These are phyloP conservation scores for Diorhabda elongata DNA, from an alignment of 1,140 invertebrate species.

Conservation along the genomic window DNA sequence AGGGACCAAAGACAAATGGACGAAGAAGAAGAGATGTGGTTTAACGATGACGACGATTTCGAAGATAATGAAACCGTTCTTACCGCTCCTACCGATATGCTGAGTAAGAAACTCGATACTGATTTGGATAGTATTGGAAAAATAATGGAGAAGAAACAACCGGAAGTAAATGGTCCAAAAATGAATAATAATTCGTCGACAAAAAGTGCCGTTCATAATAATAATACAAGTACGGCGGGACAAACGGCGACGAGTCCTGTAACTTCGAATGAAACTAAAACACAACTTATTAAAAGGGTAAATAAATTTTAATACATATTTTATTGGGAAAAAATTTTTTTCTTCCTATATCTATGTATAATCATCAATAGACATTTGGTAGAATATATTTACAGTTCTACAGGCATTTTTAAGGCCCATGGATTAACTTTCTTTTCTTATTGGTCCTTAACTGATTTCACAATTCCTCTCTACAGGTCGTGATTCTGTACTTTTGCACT, in stretches of 20 bases:
- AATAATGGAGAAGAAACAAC: constrained; percentile 26
- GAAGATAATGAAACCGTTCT: constrained; percentile 73
- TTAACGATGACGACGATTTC: constrained; percentile 94
- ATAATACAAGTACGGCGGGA: constrained; percentile 47
- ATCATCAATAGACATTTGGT: too few relatives aligned
- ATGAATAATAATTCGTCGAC: constrained; percentile 43
- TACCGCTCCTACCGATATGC: constrained; percentile 38
- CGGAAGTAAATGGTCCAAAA: constrained; percentile 32
- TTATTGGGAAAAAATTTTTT: too few relatives aligned
- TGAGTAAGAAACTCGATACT: constrained; percentile 53
- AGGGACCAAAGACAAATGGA: constrained; percentile 89
- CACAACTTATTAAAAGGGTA: constrained; percentile 60
- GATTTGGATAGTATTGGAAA: constrained; percentile 59
- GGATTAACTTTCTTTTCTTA: too few relatives aligned
- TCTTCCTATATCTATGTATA: too few relatives aligned
- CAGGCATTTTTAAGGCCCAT: too few relatives aligned
- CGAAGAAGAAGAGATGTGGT: constrained; percentile 98
- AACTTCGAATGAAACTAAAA: constrained; percentile 48
- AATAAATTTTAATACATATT: constrained; percentile 14
- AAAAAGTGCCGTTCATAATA: constrained; percentile 48
- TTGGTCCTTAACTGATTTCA: too few relatives aligned
- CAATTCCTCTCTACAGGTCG: too few relatives aligned
- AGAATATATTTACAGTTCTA: too few relatives aligned
- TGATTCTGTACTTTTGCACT: too few relatives aligned
- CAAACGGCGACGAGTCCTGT: constrained; percentile 46